Evolutionary conservation across 2,113 vertebrate genomes (phyloP), one percentile per base, ranked within the genome.

Genomic region (Nothobranchius furzeri): DNA sequence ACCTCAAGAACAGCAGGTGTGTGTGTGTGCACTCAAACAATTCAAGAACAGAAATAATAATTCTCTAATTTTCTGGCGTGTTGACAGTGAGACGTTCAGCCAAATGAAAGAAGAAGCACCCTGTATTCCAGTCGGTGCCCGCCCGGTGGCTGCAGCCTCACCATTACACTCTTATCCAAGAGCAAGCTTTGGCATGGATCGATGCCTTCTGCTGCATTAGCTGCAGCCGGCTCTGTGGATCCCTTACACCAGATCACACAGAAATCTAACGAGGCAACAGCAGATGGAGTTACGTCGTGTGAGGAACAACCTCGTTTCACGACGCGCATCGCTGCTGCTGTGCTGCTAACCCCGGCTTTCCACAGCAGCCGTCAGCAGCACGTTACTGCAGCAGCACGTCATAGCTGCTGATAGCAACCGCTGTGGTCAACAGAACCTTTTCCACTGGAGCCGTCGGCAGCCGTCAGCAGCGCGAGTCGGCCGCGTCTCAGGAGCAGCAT

Each of bases 191-290:
- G 61, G 75, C 72, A 78, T 62, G 86, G 85, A 89, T 76, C 75
- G 79, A 83, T 81, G 81, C 64, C 73, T 73, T 47, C 46, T 57
- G 81, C 87, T 87, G 89, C 88, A 88, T 88, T 91, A 85, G 74
- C 77, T 54, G 17, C 79, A 47, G 72, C 68, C 73, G 82, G 85
- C 84, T 76, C 75, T 47, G 53, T 50, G 66, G 75, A 73, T 68
- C 78, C 56, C 69, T 68, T 47, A 63, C 71, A 75, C 69, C 60
- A 59, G 65, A 73, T 76, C 60, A 76, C 62, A 81, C 76, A 45
- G 68, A 79, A 75, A 70, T 43, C 42, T 73, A 84, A 60, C 68
- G 85, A 82, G 74, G 79, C 78, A 57, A 57, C 25, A 65, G 73
- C 58, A 48, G 70, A 69, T 20, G 45, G 63, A 49, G 37, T 37